Evolutionary conservation across 2,113 vertebrate genomes (phyloP).

Genomic region (Prochilodus magdalenae): DNA sequence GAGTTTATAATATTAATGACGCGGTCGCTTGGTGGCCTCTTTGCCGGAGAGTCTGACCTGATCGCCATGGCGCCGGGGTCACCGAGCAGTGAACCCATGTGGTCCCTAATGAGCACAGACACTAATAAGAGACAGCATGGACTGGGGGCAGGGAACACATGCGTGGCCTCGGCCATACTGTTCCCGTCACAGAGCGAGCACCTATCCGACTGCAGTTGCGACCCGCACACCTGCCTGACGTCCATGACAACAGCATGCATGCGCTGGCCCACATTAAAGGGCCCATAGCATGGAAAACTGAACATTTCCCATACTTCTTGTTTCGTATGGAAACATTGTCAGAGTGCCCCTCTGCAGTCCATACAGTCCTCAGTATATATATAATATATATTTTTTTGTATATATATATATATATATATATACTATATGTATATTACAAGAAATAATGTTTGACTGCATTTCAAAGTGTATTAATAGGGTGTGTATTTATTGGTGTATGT

Average conservation of each 20-base stretch:
- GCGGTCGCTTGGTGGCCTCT: background rate
- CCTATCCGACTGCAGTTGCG: background rate
- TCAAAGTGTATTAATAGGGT: too few relatives aligned
- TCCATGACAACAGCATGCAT: conserved; percentile 1
- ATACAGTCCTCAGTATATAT: too few relatives aligned
- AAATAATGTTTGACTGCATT: too few relatives aligned
- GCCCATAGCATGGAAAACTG: too few relatives aligned
- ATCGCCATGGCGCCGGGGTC: conserved; percentile 50
- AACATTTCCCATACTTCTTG: too few relatives aligned
- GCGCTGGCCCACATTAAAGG: background rate
- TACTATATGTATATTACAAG: too few relatives aligned
- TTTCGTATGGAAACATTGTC: too few relatives aligned
- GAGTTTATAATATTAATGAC: conserved; percentile 27
- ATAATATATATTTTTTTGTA: too few relatives aligned
- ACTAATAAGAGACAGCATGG: conserved; percentile 54
- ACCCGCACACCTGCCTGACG: conserved; percentile 27
- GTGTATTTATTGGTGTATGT: too few relatives aligned
- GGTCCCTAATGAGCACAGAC: conserved; percentile 43
- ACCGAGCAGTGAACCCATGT: conserved; percentile 30
- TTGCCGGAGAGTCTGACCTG: conserved; percentile 28
- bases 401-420: too few relatives aligned
- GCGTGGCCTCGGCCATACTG: background rate
- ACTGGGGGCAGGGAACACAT: conserved; percentile 1
- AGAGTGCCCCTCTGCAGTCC: too few relatives aligned
- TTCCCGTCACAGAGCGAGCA: background rate